Evolutionary conservation across 2,888 invertebrate genomes (phyloP).

Genomic region (Orthosia incerta): DNA sequence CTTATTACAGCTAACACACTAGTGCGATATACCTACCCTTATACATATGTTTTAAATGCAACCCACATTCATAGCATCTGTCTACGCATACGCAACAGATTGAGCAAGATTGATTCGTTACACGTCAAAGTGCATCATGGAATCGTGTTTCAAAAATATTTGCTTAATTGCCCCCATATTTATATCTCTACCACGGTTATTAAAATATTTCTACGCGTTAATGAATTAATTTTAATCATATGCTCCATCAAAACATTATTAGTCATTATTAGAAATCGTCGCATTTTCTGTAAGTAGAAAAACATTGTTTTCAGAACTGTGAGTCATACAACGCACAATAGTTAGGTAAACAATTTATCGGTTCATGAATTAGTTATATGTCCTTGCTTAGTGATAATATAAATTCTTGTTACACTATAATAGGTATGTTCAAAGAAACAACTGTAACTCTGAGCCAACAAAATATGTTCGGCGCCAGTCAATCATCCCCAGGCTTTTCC

Average conservation of each 20-base stretch:
- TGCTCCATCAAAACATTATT: constrained; percentile 3
- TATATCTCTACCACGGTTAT: constrained; percentile 11
- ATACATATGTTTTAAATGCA: constrained; percentile 29
- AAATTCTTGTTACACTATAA: constrained; percentile 11
- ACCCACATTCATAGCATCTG: constrained; percentile 26
- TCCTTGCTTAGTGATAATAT: constrained; percentile 26
- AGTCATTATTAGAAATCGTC: constrained; percentile 15
- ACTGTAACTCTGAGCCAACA: background rate
- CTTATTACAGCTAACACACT: background rate
- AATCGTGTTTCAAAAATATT: constrained; percentile 42
- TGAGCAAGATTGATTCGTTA: constrained; percentile 45
- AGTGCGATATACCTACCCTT: background rate
- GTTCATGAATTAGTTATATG: constrained; percentile 37
- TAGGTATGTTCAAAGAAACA: background rate
- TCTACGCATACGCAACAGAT: constrained; percentile 22
- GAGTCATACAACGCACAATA: constrained; percentile 17
- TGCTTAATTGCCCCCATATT: constrained; percentile 31
- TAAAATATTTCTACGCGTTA: constrained; percentile 35
- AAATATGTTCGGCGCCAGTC: background rate
- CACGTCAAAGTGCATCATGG: constrained; percentile 34
- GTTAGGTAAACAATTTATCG: constrained; percentile 13
- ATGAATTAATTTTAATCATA: constrained; percentile 11
- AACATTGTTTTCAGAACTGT: constrained; percentile 25
- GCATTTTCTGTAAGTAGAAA: constrained; percentile 12
- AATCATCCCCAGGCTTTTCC: background rate